phyloP scores from a whole-genome alignment of 2,888 invertebrate genomes.

The Busseola fusca region DNA sequence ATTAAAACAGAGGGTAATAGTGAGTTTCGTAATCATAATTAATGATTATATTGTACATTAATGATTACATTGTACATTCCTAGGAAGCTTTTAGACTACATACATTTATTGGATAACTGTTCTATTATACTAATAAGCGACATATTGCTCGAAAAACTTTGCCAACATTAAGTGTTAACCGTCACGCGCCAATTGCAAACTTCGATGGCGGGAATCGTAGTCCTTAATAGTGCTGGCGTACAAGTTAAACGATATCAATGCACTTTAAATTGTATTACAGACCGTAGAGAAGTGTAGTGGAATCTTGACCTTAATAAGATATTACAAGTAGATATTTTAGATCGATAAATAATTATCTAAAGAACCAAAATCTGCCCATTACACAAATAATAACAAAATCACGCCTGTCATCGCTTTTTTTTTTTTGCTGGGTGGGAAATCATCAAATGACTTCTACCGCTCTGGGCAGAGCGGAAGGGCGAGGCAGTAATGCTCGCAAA shows the following conservation, averaged over 20 bases:
- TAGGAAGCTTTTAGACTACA: constrained; percentile 25
- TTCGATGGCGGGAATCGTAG: constrained; percentile 32
- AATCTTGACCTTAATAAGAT: too few relatives aligned
- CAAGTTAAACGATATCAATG: constrained; percentile 39
- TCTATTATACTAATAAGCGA: constrained; percentile 35
- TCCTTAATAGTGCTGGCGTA: constrained; percentile 29
- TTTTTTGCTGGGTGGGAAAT: too few relatives aligned
- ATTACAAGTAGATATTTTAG: background rate
- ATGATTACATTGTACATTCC: constrained; percentile 17
- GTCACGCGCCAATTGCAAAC: constrained; percentile 42
- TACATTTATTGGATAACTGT: constrained; percentile 6
- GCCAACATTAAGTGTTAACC: constrained; percentile 37
- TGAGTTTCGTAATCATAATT: constrained; percentile 30
- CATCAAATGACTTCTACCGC: too few relatives aligned
- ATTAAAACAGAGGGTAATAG: constrained; percentile 26
- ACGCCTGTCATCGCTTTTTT: background rate
- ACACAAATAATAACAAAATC: too few relatives aligned
- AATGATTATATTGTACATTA: constrained; percentile 22
- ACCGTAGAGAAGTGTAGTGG: background rate
- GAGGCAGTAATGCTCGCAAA: too few relatives aligned
- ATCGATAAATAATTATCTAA: background rate
- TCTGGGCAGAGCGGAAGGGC: too few relatives aligned
- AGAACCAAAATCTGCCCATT: background rate
- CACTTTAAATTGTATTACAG: constrained; percentile 19
- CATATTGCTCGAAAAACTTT: constrained; percentile 30